Conservation (phyloP, 2,797 vertebrate species). For the Anomalospiza imberbis region DNA sequence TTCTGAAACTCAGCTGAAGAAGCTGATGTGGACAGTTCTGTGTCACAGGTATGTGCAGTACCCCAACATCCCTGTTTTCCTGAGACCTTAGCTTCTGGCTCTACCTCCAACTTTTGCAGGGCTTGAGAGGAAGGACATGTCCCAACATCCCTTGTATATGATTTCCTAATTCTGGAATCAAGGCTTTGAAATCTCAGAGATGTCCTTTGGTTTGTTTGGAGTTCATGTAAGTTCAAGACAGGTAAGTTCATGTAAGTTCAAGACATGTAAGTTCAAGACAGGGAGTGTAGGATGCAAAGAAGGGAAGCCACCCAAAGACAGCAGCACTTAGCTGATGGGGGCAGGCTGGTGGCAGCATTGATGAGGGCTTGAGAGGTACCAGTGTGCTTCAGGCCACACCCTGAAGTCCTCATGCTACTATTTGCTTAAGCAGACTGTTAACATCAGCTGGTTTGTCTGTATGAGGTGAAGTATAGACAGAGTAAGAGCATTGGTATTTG, state of each 20-base stretch:
- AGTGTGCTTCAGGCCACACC: background rate
- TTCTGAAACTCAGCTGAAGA: background rate
- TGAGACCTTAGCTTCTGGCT: background rate
- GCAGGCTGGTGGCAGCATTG: background rate
- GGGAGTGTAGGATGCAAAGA: background rate
- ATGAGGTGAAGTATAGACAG: background rate
- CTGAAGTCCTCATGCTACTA: background rate
- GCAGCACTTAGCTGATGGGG: background rate
- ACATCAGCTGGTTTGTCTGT: background rate
- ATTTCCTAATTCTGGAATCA: background rate
- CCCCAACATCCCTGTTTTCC: rapidly evolving
- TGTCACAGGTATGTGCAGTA: background rate
- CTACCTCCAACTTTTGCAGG: background rate
- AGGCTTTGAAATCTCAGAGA: background rate
- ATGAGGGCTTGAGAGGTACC: background rate
- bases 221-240: too few species aligned
- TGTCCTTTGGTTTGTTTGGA: background rate
- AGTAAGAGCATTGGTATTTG: background rate
- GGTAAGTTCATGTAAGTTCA: too few species aligned
- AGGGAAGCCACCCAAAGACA: background rate
- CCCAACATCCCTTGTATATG: background rate
- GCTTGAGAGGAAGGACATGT: background rate
- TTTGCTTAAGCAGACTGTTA: background rate
- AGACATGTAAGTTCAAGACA: too few species aligned
- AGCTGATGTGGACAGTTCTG: background rate